Evolutionary conservation across 2,113 vertebrate genomes (phyloP).

Genomic region (Ctenomys sociabilis): DNA sequence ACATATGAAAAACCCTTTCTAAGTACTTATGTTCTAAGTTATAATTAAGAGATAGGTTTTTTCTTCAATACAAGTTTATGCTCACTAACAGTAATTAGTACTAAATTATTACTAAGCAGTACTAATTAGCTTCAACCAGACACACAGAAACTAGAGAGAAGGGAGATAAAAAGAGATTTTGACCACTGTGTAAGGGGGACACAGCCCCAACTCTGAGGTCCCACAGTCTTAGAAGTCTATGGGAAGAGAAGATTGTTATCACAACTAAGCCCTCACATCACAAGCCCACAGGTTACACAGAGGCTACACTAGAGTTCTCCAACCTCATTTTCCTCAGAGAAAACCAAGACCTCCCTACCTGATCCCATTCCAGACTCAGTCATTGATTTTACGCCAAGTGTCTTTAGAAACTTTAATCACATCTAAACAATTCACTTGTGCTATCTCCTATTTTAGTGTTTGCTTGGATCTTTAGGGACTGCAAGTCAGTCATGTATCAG

Average conservation of each 20-base stretch:
- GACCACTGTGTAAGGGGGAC: not conserved
- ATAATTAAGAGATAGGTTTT: not conserved
- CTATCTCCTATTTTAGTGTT: not conserved
- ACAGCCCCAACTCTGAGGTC: not conserved
- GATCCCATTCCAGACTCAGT: not conserved
- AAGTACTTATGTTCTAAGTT: not conserved
- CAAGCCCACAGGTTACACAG: not conserved
- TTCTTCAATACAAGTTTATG: not conserved
- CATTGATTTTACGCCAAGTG: not conserved
- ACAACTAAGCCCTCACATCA: accelerated
- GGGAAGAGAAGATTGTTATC: not conserved
- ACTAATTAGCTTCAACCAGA: not conserved
- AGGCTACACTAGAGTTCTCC: not conserved
- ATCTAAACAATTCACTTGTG: not conserved
- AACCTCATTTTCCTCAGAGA: not conserved
- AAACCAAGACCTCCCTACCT: not conserved
- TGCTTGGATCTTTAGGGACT: not conserved
- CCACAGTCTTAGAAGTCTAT: not conserved
- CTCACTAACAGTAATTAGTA: not conserved
- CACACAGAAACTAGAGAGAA: not conserved
- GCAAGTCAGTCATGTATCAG: not conserved
- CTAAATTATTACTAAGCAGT: too few relatives aligned
- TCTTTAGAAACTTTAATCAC: not conserved
- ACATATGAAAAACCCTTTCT: not conserved
- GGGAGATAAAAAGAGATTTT: not conserved